Evolutionary conservation across 2,888 invertebrate genomes (phyloP), one percentile per base, ranked within the genome.

Genomic region (Dascillus cervinus): DNA sequence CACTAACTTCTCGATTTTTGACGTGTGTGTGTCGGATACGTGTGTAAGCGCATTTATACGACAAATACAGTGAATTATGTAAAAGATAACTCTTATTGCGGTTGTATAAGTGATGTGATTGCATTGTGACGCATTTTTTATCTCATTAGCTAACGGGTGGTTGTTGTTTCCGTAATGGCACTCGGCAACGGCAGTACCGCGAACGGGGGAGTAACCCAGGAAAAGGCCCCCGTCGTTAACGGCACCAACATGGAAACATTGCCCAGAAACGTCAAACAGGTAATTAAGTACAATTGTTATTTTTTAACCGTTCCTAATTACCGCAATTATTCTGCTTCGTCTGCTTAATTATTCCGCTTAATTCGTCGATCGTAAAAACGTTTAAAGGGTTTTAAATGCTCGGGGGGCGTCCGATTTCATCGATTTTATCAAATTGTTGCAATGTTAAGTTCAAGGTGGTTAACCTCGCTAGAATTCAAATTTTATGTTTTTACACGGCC

Each of bases 171-270:
- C 9, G 13, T 1, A 6, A 65, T 65, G 65, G 64, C 65, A 43
- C 50, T 65, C 43, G 65, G 64, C 24, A 65, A 65, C 46, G 65
- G 64, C 47, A 52, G 46, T 42, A 60, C 55, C 47, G 59, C 64
- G 47, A 65, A 64, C 41, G 64, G 64, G 50, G 62, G 60, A 53
- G 61, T 64, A 48, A 55, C 58, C 48, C 59, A 62, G 46, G 66
- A 66, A 50, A 71, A 72, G 54, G 73, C 73, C 35, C 73, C 74
- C 37, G 71, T 73, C 34, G 73, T 73, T 44, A 72, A 72, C 53
- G 73, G 73, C 41, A 72, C 70, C 41, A 72, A 72, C 55, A 71
- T 72, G 64, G 74, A 74, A 60, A 74, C 73, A 19, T 56, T 73
- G 41, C 73, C 72, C 20, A 66, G 73, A 43, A 61, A 69, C 37